A percentile compares a stretch with the other conserved stretches of the same genome.
phyloP scores from a whole-genome alignment of 2,888 invertebrate genomes.

The Vandiemenella viatica region DNA sequence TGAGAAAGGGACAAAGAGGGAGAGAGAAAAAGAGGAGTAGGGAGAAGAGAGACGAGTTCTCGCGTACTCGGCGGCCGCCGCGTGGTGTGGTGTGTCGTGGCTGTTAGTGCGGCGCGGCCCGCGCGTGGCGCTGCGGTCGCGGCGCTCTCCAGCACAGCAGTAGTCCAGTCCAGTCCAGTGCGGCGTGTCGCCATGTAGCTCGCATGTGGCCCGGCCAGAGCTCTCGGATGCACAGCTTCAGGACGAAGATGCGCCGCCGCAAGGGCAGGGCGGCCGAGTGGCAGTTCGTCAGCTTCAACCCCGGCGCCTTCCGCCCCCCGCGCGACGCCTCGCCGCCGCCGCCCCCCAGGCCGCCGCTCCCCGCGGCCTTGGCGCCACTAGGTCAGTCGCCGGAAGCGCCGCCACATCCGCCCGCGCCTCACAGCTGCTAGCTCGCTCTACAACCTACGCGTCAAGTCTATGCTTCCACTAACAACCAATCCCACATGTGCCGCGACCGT shows the following conservation, averaged over 20 bases:
- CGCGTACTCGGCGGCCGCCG: not conserved
- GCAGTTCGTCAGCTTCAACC: slow-evolving; percentile 28
- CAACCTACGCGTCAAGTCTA: too few species aligned
- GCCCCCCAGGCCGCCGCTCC: not conserved
- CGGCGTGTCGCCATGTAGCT: slow-evolving; percentile 26
- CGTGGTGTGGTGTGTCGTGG: not conserved
- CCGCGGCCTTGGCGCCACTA: not conserved
- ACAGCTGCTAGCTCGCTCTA: too few species aligned
- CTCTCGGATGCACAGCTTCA: slow-evolving; percentile 29
- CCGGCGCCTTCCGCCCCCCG: slow-evolving; percentile 20
- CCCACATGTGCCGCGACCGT: too few species aligned
- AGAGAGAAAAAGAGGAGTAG: not conserved
- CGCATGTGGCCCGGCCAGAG: slow-evolving; percentile 29
- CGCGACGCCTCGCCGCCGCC: not conserved
- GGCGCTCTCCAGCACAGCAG: not conserved
- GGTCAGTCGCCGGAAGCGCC: slow-evolving; percentile 6
- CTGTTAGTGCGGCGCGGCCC: not conserved
- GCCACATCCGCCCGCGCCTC: slow-evolving; percentile 5
- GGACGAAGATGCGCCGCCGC: slow-evolving; percentile 25
- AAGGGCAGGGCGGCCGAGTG: slow-evolving; percentile 26
- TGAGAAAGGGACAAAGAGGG: not conserved
- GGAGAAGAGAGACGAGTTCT: not conserved
- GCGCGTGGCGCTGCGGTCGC: not conserved
- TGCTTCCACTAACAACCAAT: too few species aligned
- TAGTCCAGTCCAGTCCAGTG: slow-evolving; percentile 20